Evolutionary conservation across 1,140 invertebrate species (phyloP).

Genomic region (Pissodes strobi): DNA sequence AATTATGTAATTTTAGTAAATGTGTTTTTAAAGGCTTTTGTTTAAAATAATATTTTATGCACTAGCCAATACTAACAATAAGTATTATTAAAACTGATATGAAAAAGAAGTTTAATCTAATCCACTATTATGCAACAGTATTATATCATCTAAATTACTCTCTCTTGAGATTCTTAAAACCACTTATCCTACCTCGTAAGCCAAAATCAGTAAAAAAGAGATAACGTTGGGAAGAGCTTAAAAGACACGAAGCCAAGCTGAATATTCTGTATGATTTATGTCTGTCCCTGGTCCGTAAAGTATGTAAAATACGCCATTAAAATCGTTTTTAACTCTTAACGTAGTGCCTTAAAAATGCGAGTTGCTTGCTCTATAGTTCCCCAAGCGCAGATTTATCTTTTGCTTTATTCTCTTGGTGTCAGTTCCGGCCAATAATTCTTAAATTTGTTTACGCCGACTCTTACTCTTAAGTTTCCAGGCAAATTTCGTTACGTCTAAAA

Average conservation of each 20-base stretch:
- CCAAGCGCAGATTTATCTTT: slow-evolving; percentile 21
- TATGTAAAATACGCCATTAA: slow-evolving; percentile 34
- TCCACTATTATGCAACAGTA: too few species aligned
- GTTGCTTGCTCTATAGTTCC: slow-evolving; percentile 21
- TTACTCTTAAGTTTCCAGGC: slow-evolving; percentile 1
- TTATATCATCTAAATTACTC: too few species aligned
- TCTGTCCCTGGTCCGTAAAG: slow-evolving; percentile 24
- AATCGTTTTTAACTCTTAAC: slow-evolving; percentile 33
- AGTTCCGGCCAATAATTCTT: slow-evolving; percentile 22
- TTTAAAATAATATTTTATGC: too few species aligned
- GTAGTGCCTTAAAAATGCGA: slow-evolving; percentile 28
- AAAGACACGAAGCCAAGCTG: slow-evolving; percentile 20
- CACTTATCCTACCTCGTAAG: slow-evolving; percentile 6
- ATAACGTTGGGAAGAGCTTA: slow-evolving; percentile 11
- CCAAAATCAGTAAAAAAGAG: slow-evolving; percentile 15
- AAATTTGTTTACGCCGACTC: slow-evolving; percentile 22
- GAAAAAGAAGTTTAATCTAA: too few species aligned
- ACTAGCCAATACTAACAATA: too few species aligned
- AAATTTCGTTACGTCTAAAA: neutral
- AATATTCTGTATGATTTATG: slow-evolving; percentile 29
- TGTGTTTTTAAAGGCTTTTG: too few species aligned
- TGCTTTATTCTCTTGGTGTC: slow-evolving; percentile 19
- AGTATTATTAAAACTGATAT: too few species aligned
- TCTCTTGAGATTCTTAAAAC: too few species aligned
- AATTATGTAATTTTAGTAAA: too few species aligned